phyloP scores from a whole-genome alignment of 2,888 invertebrate species.

The Teinopalpus imperialis region DNA sequence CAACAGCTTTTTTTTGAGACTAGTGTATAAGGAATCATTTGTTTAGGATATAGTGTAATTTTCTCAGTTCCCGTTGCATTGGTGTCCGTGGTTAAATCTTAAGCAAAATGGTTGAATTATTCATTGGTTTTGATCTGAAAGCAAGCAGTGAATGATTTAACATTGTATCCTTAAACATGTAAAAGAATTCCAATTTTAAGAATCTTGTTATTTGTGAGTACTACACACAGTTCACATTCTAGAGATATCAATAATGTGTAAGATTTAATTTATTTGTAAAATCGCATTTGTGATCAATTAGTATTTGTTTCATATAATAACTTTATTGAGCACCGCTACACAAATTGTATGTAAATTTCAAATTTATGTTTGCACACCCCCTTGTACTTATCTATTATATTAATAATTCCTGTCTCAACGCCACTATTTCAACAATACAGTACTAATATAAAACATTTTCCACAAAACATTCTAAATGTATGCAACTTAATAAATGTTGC shows the following conservation, averaged over 20 bases:
- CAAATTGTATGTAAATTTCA: not conserved
- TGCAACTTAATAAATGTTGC: too few relatives aligned
- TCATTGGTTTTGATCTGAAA: constrained; percentile 31
- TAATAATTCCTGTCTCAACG: too few relatives aligned
- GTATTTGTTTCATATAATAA: constrained; percentile 4
- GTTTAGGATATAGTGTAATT: constrained; percentile 10
- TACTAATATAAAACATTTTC: too few relatives aligned
- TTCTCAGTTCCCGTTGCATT: constrained; percentile 34
- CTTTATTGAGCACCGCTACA: not conserved
- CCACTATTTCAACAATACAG: too few relatives aligned
- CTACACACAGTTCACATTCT: constrained; percentile 42
- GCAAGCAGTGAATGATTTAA: constrained; percentile 41
- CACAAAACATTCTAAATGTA: too few relatives aligned
- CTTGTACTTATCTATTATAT: too few relatives aligned
- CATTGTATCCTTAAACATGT: constrained; percentile 28
- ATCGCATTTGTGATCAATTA: constrained; percentile 35
- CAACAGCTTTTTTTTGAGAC: not conserved
- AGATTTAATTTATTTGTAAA: constrained; percentile 25
- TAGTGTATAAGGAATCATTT: constrained; percentile 1
- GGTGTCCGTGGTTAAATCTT: constrained; percentile 38
- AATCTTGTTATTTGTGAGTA: constrained; percentile 43
- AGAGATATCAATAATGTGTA: constrained; percentile 42
- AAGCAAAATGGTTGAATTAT: constrained; percentile 35
- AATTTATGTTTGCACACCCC: too few relatives aligned
- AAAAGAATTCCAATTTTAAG: constrained; percentile 43